Conservation (phyloP, 2,113 vertebrate species). For the Mesoclemmys tuberculata region DNA sequence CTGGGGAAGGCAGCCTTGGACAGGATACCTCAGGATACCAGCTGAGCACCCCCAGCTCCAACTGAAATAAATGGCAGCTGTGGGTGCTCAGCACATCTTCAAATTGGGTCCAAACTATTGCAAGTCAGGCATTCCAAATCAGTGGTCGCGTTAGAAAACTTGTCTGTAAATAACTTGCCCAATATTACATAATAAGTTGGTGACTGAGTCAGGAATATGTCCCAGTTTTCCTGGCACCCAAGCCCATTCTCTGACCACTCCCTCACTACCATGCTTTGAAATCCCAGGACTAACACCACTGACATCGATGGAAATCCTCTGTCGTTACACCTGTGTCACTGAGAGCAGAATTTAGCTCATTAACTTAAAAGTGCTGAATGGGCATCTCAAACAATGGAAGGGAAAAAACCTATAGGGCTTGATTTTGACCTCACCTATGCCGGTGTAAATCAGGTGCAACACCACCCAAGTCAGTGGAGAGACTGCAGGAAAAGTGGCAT, state of each 20-base stretch:
- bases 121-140: neutral
- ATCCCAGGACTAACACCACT: neutral
- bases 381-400: neutral
- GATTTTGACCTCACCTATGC: neutral
- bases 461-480: neutral
- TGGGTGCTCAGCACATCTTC: neutral
- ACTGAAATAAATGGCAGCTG: neutral
- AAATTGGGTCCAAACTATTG: neutral
- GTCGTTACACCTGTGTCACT: neutral
- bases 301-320: neutral
- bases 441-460: neutral
- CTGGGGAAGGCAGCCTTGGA: neutral
- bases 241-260: neutral
- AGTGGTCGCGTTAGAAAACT: neutral
- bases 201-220: neutral
- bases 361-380: neutral
- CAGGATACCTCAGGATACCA: neutral
- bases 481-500: neutral
- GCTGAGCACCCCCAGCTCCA: neutral
- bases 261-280: rapidly evolving
- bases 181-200: neutral
- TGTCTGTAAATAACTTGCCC: neutral
- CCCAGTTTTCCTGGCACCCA: neutral
- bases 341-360: neutral
- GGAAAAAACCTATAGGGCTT: neutral